phyloP scores from a whole-genome alignment of 2,113 vertebrate species.

The Charadrius vociferus region DNA sequence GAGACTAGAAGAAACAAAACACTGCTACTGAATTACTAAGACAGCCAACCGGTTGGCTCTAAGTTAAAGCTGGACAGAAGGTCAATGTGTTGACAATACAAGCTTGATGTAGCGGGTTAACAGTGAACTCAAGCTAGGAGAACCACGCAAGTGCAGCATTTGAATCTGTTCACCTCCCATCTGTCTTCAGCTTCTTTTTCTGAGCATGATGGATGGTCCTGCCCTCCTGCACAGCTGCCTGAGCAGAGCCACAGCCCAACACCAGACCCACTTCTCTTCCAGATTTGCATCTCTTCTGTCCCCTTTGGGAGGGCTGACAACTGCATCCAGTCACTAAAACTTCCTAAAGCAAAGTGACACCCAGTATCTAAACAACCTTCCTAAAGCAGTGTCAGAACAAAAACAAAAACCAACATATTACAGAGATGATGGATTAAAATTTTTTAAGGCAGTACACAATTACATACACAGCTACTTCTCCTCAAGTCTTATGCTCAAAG shows the following conservation, averaged over 20 bases:
- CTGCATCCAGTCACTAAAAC: not conserved
- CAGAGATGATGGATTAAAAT: not conserved
- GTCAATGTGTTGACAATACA: rapidly evolving
- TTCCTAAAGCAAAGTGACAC: not conserved
- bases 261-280: not conserved
- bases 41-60: not conserved
- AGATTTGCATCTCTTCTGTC: not conserved
- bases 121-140: not conserved
- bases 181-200: not conserved
- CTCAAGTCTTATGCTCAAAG: not conserved
- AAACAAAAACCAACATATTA: too few relatives aligned
- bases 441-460: not conserved
- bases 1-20: not conserved
- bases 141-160: not conserved
- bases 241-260: not conserved
- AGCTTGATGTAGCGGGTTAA: rapidly evolving
- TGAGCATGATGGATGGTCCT: not conserved
- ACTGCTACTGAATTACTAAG: not conserved
- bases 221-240: not conserved
- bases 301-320: not conserved
- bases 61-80: not conserved
- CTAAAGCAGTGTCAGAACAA: not conserved
- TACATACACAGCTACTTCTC: not conserved
- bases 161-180: not conserved
- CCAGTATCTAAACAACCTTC: not conserved